Conservation (phyloP, 2,797 vertebrate species). For the Sparus aurata region DNA sequence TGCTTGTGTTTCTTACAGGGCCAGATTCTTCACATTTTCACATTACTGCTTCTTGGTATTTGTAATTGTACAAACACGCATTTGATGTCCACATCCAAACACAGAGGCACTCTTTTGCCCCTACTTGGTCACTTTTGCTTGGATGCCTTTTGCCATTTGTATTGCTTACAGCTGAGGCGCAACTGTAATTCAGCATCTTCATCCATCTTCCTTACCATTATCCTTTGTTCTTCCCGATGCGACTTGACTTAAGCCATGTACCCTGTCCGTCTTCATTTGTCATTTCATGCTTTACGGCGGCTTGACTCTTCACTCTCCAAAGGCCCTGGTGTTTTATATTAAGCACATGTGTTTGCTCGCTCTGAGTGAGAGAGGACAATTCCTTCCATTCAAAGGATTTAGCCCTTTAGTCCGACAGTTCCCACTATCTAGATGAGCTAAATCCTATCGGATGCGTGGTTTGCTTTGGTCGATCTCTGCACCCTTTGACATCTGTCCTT, state of each 20-base stretch:
- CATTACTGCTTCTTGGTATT: constrained; percentile 43
- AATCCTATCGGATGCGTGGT: constrained; percentile 45
- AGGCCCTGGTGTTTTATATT: constrained; percentile 67
- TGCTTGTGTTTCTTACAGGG: constrained; percentile 43
- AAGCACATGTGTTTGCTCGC: constrained; percentile 55
- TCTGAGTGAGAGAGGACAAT: constrained; percentile 53
- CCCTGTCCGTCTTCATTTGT: constrained; percentile 75
- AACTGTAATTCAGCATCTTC: constrained; percentile 56
- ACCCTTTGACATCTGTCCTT: constrained; percentile 50
- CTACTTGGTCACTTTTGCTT: constrained; percentile 40
- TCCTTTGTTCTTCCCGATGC: constrained; percentile 67
- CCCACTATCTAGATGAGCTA: constrained; percentile 36
- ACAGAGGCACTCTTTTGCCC: constrained; percentile 13
- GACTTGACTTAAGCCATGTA: constrained; percentile 69
- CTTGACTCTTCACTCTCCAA: constrained; percentile 58
- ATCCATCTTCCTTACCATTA: constrained; percentile 55
- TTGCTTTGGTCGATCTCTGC: constrained; percentile 37
- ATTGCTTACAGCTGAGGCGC: constrained; percentile 47
- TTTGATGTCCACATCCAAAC: constrained; percentile 41
- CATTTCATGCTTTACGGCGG: constrained; percentile 62
- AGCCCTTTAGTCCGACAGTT: constrained; percentile 43
- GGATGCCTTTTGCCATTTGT: constrained; percentile 31
- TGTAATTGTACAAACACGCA: constrained; percentile 40
- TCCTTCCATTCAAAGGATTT: constrained; percentile 62
- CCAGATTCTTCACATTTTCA: constrained; percentile 34